Base-by-base conservation (phyloP, 2,113 vertebrate genomes). In the Dascyllus trimaculatus region DNA sequence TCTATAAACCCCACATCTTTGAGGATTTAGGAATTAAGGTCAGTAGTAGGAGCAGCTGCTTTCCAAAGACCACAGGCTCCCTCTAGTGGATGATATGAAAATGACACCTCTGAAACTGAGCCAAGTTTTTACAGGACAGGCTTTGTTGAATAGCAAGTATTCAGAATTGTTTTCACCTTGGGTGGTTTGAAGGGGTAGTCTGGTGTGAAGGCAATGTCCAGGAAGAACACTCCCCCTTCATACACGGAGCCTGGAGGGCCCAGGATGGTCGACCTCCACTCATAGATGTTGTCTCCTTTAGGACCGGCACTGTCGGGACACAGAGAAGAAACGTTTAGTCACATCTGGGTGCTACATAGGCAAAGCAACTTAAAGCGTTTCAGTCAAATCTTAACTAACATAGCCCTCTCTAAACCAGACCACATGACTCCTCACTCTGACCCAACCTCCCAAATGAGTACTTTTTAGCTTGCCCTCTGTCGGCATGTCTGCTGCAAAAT, bases 101-200 rank as follows among this genome's bases (percentile, higher is more conserved):
- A 64, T 4, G 2, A 49, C 40, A 60, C 7, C 13, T 19, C 5
- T 26, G n/a, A 8, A 4, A 2, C 1, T 22, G 17, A 25, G 45
- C 8, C 2, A 35, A 35, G 40, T 25, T 7, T 18, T 3, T 1
- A 17, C 3, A 38, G 10, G 35, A n/a, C 10, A 13, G 17, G 14
- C 40, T 46, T 18, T 18, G 48, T 11, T 17, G 24, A 24, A 1
- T 2, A 53, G 4, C 48, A 32, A 6, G 4, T 10, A 14, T 26
- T 48, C 21, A 38, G 18, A 9, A 4, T 0, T 4, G 5, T 48
- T 67, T 91, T 95, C 93, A 98, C 97, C 97, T 99, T 99, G 92
- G 97, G 97, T 88, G 97, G 97, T 89, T 99, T 99, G 94, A 99
- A 99, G 89, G 97, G 97, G 94, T 99, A 98, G 94, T 99, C 97